Evolutionary conservation across 2,113 vertebrate genomes (phyloP).

Genomic region (Salvelinus fontinalis): DNA sequence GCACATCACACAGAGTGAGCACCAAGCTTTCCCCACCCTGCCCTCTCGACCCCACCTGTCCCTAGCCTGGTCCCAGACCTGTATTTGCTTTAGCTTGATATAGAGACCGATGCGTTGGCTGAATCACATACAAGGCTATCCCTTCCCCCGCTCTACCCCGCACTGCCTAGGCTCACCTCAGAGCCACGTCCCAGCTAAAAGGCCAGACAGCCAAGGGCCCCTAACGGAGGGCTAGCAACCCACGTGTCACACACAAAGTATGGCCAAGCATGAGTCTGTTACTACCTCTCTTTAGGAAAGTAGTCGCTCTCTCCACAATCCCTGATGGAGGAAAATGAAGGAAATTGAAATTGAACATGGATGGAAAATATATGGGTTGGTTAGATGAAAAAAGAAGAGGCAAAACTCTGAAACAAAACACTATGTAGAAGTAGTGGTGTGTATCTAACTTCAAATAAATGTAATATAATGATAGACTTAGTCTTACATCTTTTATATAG

Average conservation of each 20-base stretch:
- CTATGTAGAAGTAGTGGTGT: neutral
- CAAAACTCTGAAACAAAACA: neutral
- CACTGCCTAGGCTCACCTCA: neutral
- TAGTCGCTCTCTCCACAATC: slow-evolving; percentile 84
- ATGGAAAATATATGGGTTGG: slow-evolving; percentile 43
- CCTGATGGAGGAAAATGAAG: slow-evolving; percentile 85
- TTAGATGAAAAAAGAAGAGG: slow-evolving; percentile 29
- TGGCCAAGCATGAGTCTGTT: slow-evolving; percentile 71
- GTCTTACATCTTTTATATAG: no score
- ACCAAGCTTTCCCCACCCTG: slow-evolving; percentile 29
- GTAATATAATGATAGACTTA: no score
- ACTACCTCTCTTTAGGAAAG: slow-evolving; percentile 93
- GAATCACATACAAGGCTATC: neutral
- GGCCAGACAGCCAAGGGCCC: no score
- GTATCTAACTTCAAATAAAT: neutral
- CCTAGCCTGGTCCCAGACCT: no score
- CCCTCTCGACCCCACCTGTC: slow-evolving; percentile 8
- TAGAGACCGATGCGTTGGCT: no score
- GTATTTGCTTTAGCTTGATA: no score
- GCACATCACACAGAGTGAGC: slow-evolving; percentile 44
- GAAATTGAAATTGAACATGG: slow-evolving; percentile 65
- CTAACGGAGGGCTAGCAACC: no score
- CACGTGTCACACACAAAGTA: slow-evolving; percentile 67
- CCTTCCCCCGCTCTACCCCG: neutral
- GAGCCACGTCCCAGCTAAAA: neutral